Base-by-base conservation (phyloP, 2,113 vertebrate species). In the Elanoides forficatus region DNA sequence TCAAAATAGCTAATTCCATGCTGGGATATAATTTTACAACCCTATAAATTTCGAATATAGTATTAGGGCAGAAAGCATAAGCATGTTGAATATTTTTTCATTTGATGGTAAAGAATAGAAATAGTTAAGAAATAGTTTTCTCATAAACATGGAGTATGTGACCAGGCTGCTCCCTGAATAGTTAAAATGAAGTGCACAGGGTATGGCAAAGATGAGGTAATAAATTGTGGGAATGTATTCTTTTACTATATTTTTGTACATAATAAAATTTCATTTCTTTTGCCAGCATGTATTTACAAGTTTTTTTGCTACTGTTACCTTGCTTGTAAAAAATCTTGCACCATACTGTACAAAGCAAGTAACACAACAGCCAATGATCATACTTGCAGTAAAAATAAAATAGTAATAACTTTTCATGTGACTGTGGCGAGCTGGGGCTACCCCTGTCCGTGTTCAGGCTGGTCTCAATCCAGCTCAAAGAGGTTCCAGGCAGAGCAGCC, bases 231-330 rank as follows among this genome's bases (percentile, higher is more conserved):
- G 38, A 52, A 66, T 80, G 59, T 91, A 43, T 94, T 96, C 29
- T 97, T 96, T 95, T 86, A 74, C 50, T 83, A 71, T 94, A 55
- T 75, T 94, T 80, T 92, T 96, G 50, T 88, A 82, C 53, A 59
- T 73, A 88, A 93, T 95, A 93, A 96, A 97, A 96, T 50, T 80
- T 75, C 25, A 80, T 96, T 97, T 84, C 47, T 94, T 97, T 95
- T 50, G 29, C 85, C 90, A 93, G 59, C n/a, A 68, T 73, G 32
- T 96, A 70, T 90, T 98, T 96, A 91, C 91, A 91, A n/a, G 2
- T 11, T 45, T 5, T 21, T 89, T 78, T 68, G 13, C 27, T 92
- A 5, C 36, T 68, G 17, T 75, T 79, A 80, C 36, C 40, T 87
- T 67, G 23, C 47, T 75, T 60, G 22, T 60, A 65, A 53, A 80